Evolutionary conservation across 2,797 vertebrate species (phyloP), one percentile per base, ranked within the genome.

Genomic region (Carapus acus): DNA sequence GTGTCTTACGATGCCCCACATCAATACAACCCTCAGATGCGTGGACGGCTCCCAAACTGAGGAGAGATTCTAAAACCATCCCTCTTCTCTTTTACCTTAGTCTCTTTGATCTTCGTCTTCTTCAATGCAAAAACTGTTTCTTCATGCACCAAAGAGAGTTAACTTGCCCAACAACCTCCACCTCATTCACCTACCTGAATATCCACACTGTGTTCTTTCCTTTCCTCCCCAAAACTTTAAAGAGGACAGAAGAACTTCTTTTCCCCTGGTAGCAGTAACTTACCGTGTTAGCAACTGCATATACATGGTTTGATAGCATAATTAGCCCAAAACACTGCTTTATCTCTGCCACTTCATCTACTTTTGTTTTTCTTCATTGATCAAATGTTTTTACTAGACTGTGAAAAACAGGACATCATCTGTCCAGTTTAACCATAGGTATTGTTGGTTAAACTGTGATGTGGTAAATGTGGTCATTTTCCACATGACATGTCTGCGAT

Each of bases 21-120:
- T 87, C 86, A 85, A 85, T 84, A 81, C 77, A 67, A 75, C 73
- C 62, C 73, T 42, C 74, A 73, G 80, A 75, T 82, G 86, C 83
- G 84, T 86, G 84, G 76, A 86, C 74, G 83, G 74, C 78, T 85
- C 82, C 77, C 83, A 80, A 86, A 85, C 79, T 77, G 72, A 83
- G 69, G 58, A 79, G 71, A 78, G 79, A 80, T 74, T 83, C 77
- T 69, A 73, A 79, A 80, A 70, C 68, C 63, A 11, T 63, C 66
- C 77, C 77, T 51, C 70, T 66, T 80, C 74, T 69, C 75, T 88
- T 84, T 83, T 85, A 86, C 86, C 81, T 69, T 69, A 46, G 43
- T 14, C 73, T 79, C 83, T 88, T 88, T 88, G 85, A 90, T 89
- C 81, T 71, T 81, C 73, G 75, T 64, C 71, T 73, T 77, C 82